These are phyloP conservation scores for Bos javanicus DNA, from an alignment of 2,113 vertebrate species.

Conservation along the genomic window DNA sequence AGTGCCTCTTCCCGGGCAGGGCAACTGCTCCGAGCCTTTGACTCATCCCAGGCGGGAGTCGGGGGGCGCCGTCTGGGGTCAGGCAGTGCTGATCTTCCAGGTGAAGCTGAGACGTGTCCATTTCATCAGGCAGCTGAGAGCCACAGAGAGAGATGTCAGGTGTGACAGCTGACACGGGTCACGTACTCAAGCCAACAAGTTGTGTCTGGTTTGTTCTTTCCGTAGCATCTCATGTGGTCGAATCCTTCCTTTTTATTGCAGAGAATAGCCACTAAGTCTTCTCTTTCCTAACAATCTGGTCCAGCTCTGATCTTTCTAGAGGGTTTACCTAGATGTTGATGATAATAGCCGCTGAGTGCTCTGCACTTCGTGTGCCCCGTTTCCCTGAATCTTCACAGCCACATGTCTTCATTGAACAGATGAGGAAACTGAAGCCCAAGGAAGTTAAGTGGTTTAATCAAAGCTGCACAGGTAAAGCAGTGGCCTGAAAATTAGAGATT, in stretches of 20 bases:
- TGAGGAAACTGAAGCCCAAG: background rate
- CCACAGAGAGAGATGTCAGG: background rate
- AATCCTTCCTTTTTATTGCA: background rate
- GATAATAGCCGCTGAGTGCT: background rate
- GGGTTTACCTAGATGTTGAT: background rate
- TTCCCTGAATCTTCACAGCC: background rate
- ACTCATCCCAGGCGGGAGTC: background rate
- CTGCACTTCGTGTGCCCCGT: background rate
- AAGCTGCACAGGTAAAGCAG: background rate
- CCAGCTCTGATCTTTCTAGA: background rate
- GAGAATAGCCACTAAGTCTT: background rate
- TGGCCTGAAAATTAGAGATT: background rate
- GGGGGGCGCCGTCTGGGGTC: background rate
- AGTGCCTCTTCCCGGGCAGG: background rate
- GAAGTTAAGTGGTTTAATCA: background rate
- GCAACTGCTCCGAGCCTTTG: background rate
- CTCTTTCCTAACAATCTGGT: background rate
- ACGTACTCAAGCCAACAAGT: background rate
- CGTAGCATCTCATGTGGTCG: rapidly evolving
- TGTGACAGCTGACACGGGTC: background rate
- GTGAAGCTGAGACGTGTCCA: background rate
- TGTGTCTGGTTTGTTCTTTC: background rate
- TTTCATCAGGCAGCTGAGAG: background rate
- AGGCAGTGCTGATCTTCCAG: background rate
- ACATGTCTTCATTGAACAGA: background rate